Evolutionary conservation across 2,113 vertebrate species (phyloP).

Genomic region (Xyliphius kryptos): DNA sequence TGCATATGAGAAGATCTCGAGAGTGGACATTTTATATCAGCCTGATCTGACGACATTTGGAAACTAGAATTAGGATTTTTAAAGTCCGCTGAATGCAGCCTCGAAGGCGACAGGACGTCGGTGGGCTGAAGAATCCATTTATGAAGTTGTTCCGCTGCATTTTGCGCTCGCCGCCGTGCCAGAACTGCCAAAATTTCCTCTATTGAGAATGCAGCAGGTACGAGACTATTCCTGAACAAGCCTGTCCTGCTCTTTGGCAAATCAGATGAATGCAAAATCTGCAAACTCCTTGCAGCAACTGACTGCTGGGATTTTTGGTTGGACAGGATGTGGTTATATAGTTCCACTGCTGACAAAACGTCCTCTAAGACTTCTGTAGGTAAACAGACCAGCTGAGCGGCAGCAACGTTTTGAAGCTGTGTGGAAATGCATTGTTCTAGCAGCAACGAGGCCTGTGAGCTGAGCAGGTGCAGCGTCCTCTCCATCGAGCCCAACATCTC

Average conservation of each 20-base stretch:
- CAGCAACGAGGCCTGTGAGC: conserved; percentile 51
- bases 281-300: conserved; percentile 28
- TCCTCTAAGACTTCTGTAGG: conserved; percentile 55
- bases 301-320: conserved; percentile 42
- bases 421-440: conserved; percentile 51
- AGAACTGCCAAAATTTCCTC: conserved; percentile 49
- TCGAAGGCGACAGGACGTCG: conserved; percentile 17
- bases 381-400: conserved; percentile 37
- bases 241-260: neutral
- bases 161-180: conserved; percentile 47
- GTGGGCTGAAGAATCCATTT: conserved; percentile 46
- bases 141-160: conserved; percentile 47
- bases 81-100: neutral
- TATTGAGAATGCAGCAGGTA: conserved; percentile 43
- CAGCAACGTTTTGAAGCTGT: conserved; percentile 43
- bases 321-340: conserved; percentile 54
- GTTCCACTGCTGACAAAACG: conserved; percentile 46
- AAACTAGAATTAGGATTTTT: neutral
- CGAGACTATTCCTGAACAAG: conserved; percentile 14
- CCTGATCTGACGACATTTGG: neutral
- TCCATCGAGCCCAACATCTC: conserved; percentile 41
- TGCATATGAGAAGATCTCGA: conserved; percentile 11
- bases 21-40: neutral
- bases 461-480: conserved; percentile 42
- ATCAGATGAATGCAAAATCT: neutral